Base-by-base conservation (phyloP, 2,113 vertebrate genomes). In the Istiophorus platypterus region DNA sequence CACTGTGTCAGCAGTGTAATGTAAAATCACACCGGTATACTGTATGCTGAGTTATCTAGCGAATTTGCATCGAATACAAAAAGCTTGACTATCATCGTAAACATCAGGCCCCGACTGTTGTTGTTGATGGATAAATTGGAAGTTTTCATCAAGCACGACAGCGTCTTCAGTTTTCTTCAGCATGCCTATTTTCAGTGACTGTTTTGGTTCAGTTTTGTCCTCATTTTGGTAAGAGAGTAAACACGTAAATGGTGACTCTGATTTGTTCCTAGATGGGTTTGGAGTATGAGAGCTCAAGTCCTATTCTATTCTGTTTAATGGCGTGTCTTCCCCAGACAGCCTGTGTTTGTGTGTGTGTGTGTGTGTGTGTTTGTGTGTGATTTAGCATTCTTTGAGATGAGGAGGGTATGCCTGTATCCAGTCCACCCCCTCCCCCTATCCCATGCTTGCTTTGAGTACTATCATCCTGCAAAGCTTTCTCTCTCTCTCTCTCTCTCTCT, bases 371-470 rank as follows among this genome's bases (percentile, higher is more conserved):
- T 85, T 88, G 76, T 84, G 80, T 79, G 76, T 91, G 91, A 92
- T 91, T 89, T 93, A 85, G 88, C 88, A 89, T 92, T 93, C 90
- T 93, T 87, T 92, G 89, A 92, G 89, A 93, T 90, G 89, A 91
- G 82, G 76, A 89, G 85, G 88, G 86, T 71, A 80, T 49, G 81
- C 67, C 79, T 90, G 91, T 89, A 92, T 93, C 90, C 87, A 91
- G 84, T 83, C 65, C 74, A 49, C 54, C 69, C 61, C 76, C 47
- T 41, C 17, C 67, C 62, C 72, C 72, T 54, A 78, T 72, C 54
- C 81, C 17, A 4, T 74, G 77, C 88, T 85, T 83, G 75, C 88
- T 92, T 90, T 92, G 76, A 86, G 79, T 92, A 85, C 90, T 87
- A 85, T 92, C 93, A 91, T 90, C 80, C 87, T 88, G 76, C 83